These are phyloP conservation scores for Cyprinodon variegatus DNA, from an alignment of 2,113 vertebrate species.

Conservation along the genomic window DNA sequence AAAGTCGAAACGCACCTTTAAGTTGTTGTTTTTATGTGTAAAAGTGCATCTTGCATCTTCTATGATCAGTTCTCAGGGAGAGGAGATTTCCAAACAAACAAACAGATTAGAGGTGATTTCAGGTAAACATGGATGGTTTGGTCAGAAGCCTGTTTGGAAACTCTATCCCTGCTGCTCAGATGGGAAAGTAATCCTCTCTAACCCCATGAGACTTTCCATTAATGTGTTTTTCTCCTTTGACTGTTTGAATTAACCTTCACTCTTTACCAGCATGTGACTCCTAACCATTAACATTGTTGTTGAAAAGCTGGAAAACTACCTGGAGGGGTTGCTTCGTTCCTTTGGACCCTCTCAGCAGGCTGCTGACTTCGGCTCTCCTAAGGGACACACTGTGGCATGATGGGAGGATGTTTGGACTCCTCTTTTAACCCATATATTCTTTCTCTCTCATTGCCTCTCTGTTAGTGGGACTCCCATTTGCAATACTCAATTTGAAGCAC, in stretches of 20 bases:
- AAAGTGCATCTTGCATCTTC: background rate
- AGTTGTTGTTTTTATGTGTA: background rate
- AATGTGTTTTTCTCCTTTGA: background rate
- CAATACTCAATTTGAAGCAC: constrained; percentile 90
- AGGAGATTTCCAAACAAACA: background rate
- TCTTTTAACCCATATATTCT: constrained; percentile 66
- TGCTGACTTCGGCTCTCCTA: constrained; percentile 3
- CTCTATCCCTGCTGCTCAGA: background rate
- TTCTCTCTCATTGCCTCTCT: constrained; percentile 87
- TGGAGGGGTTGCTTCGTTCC: constrained; percentile 6
- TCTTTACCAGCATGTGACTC: background rate
- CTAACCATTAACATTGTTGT: constrained; percentile 31
- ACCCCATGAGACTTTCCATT: constrained; percentile 17
- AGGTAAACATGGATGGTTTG: background rate
- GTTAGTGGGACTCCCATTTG: constrained; percentile 96
- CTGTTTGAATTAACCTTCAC: constrained; percentile 17
- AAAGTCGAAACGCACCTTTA: background rate
- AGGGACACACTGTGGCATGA: constrained; percentile 31
- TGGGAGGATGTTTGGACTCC: constrained; percentile 4
- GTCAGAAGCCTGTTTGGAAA: background rate
- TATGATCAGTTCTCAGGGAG: background rate
- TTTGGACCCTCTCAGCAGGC: background rate
- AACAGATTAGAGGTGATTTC: background rate
- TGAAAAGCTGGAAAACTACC: constrained; percentile 1
- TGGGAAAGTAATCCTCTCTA: background rate